A percentile compares a stretch with the other conserved stretches of the same genome.
Conservation (phyloP, 2,888 invertebrate genomes). For the Pseudeuparius sepicola region DNA sequence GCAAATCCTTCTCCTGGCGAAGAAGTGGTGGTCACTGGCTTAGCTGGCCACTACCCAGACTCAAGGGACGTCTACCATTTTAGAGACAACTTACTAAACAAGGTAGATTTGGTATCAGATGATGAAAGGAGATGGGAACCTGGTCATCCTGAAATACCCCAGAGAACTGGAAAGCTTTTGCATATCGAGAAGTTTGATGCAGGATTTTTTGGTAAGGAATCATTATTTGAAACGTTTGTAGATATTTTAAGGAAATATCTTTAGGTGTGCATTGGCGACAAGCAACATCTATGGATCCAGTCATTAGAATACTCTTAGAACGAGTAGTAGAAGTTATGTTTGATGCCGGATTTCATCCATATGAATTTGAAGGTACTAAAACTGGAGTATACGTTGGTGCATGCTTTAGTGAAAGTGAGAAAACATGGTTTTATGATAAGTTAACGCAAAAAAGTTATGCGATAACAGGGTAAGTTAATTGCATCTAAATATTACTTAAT, state of each 20-base stretch:
- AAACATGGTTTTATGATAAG: slow-evolving; percentile 60
- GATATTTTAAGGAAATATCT: slow-evolving; percentile 7
- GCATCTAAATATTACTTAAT: too few species aligned
- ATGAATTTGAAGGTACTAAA: slow-evolving; percentile 55
- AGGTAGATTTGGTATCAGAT: slow-evolving; percentile 75
- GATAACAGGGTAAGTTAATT: slow-evolving; percentile 20
- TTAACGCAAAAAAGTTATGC: slow-evolving; percentile 32
- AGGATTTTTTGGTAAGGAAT: slow-evolving; percentile 42
- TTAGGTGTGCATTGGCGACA: slow-evolving; percentile 41
- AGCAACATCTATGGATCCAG: slow-evolving; percentile 46
- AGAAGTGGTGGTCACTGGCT: slow-evolving; percentile 57
- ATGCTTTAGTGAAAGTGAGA: slow-evolving; percentile 65
- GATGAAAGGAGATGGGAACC: slow-evolving; percentile 64
- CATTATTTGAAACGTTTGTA: not conserved
- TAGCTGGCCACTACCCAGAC: slow-evolving; percentile 67
- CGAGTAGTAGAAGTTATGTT: slow-evolving; percentile 49
- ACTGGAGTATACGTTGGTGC: slow-evolving; percentile 75
- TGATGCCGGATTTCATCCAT: slow-evolving; percentile 58
- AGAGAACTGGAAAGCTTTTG: slow-evolving; percentile 56
- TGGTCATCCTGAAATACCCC: slow-evolving; percentile 47
- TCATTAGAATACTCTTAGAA: slow-evolving; percentile 49
- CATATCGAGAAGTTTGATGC: slow-evolving; percentile 45
- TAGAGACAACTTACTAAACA: slow-evolving; percentile 59
- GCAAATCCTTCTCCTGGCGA: slow-evolving; percentile 50
- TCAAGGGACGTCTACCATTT: slow-evolving; percentile 65